Conservation (phyloP, 2,888 invertebrate species). For the Clunio marinus region DNA sequence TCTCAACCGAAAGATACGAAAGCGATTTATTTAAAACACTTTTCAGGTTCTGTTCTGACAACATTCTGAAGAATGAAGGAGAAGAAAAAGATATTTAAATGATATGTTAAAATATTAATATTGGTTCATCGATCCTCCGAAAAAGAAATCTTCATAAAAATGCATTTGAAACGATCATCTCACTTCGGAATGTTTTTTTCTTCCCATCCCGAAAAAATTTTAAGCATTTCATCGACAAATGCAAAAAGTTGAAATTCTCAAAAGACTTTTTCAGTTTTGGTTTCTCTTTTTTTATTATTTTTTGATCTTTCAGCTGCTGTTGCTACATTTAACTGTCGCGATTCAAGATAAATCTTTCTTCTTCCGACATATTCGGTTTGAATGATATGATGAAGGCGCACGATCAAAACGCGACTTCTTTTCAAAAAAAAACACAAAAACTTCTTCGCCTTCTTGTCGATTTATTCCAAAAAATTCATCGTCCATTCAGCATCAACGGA, state of each 20-base stretch:
- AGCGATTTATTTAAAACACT: background rate
- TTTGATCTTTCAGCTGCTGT: background rate
- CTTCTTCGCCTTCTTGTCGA: background rate
- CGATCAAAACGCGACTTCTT: constrained; percentile 29
- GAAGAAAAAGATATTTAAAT: background rate
- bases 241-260: background rate
- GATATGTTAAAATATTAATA: background rate
- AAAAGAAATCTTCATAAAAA: background rate
- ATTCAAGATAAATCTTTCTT: background rate
- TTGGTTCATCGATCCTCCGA: background rate
- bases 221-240: background rate
- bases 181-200: background rate
- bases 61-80: background rate
- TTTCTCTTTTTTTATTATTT: background rate
- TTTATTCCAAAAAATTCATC: constrained; percentile 2
- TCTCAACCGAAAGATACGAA: too few species aligned
- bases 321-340: background rate
- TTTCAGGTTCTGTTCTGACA: background rate
- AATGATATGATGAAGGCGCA: constrained; percentile 27
- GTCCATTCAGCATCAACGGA: too few species aligned
- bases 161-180: background rate
- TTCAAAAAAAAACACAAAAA: too few species aligned
- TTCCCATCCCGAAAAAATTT: background rate
- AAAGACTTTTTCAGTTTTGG: background rate
- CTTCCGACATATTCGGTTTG: background rate